phyloP scores from a whole-genome alignment of 2,888 invertebrate genomes.

The Hemistola chrysoprasaria region DNA sequence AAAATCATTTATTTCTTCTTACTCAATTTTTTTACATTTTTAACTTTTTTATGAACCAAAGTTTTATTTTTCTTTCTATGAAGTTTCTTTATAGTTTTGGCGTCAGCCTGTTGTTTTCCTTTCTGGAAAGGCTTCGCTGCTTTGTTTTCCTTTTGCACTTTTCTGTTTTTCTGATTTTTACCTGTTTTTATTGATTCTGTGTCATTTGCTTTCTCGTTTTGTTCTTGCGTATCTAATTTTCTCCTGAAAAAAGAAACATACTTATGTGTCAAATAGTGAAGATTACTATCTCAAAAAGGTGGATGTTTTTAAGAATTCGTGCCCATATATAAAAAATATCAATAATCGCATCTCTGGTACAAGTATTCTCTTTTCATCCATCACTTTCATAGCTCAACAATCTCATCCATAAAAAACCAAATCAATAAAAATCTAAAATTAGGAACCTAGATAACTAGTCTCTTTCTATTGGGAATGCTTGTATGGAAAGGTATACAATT shows the following conservation, averaged over 20 bases:
- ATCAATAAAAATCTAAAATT: too few species aligned
- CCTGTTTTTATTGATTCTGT: conserved; percentile 42
- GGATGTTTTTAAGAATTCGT: too few species aligned
- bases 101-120: conserved; percentile 3
- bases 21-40: conserved; percentile 30
- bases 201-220: conserved; percentile 37
- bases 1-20: conserved; percentile 16
- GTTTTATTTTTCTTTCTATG: conserved; percentile 20
- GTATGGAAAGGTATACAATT: too few species aligned
- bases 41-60: conserved; percentile 34
- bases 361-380: too few species aligned
- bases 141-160: conserved; percentile 40
- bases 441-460: too few species aligned
- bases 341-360: too few species aligned
- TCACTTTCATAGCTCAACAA: too few species aligned
- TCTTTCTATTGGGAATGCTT: too few species aligned
- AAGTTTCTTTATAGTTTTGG: conserved; percentile 19
- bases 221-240: conserved; percentile 52
- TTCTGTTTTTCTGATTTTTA: conserved; percentile 58
- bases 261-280: too few species aligned
- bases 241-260: conserved; percentile 55
- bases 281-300: too few species aligned
- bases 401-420: too few species aligned
- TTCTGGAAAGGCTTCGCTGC: conserved; percentile 14
- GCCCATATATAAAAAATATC: too few species aligned